Evolutionary conservation across 2,888 invertebrate species (phyloP).

Genomic region (Stomorhina lunata): DNA sequence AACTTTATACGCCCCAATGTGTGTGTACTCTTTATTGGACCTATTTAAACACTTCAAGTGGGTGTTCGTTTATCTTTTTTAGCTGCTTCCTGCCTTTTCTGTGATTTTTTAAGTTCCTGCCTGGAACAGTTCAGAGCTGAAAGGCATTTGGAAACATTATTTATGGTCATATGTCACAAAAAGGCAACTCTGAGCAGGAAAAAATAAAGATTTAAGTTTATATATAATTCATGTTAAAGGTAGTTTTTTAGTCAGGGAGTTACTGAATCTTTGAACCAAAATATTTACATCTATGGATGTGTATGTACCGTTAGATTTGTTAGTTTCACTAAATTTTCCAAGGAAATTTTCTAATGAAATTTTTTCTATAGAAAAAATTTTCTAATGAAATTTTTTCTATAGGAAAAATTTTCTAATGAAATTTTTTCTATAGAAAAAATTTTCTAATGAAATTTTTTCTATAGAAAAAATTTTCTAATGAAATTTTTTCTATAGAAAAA

Average conservation of each 20-base stretch:
- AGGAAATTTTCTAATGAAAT: no score
- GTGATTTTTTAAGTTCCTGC: slow-evolving; percentile 9
- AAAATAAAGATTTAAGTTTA: slow-evolving; percentile 21
- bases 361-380: no score
- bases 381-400: no score
- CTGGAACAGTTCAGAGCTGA: slow-evolving; percentile 35
- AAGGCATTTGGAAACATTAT: slow-evolving; percentile 61
- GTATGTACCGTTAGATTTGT: neutral
- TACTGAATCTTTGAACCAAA: neutral
- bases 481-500: no score
- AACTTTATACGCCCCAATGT: neutral
- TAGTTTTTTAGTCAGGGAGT: neutral
- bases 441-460: no score
- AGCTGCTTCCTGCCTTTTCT: slow-evolving; percentile 3
- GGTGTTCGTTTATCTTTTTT: slow-evolving; percentile 47
- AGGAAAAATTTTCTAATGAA: no score
- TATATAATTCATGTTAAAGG: slow-evolving; percentile 54
- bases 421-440: no score
- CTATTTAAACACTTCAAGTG: slow-evolving; percentile 45
- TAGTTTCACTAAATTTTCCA: no score
- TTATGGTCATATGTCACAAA: slow-evolving; percentile 62
- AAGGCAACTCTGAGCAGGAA: neutral
- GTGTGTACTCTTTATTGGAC: slow-evolving; percentile 16
- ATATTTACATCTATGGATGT: neutral
- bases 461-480: no score